Base-by-base conservation (phyloP, 1,140 invertebrate genomes). In the Drosophila oshimai region DNA sequence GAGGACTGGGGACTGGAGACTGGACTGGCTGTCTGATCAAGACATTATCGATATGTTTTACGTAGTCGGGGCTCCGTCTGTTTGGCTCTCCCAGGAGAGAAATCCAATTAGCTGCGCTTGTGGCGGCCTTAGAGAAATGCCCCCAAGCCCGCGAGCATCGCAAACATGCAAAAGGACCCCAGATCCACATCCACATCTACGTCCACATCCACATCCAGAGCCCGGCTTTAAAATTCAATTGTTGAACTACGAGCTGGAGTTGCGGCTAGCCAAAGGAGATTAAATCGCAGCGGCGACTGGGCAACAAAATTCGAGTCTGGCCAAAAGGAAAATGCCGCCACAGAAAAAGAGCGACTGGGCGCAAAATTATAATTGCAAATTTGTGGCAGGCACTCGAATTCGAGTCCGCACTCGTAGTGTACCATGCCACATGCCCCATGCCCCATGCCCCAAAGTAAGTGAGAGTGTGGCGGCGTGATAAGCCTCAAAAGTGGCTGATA, bases 341-440 rank as follows among this genome's bases (percentile, higher is more conserved):
- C 69, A 44, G 45, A 33, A 41, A 51, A 65, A 41, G 60, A 42
- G 47, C 71, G 29, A 28, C 75, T 53, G 44, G 80, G 80, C 80
- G 80, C 83, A 87, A 87, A 86, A 87, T 87, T 87, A 87, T 87
- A 87, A 87, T 87, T 87, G 81, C 81, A 87, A 87, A 87, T 87
- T 84, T 74, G 57, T 69, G 80, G 44, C 31, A 73, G 49, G 45
- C 53, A 54, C 74, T 46, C 61, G 51, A 41, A 20, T 31, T 46
- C 61, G 51, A 41, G 15, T 31, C 29, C 13, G 29, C 13, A 26
- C 20, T 26, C n/a, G 62, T 39, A 39, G 36, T 12, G 12, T 31
- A 0, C n/a, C n/a, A n/a, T n/a, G n/a, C n/a, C n/a, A n/a, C n/a
- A n/a, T n/a, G n/a, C n/a, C n/a, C n/a, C n/a, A n/a, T n/a, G n/a